Percentiles rank a stretch among this genome's conserved stretches.
These are phyloP conservation scores for Andrena cerasifolii DNA, from an alignment of 1,140 invertebrate species.

Conservation along the genomic window DNA sequence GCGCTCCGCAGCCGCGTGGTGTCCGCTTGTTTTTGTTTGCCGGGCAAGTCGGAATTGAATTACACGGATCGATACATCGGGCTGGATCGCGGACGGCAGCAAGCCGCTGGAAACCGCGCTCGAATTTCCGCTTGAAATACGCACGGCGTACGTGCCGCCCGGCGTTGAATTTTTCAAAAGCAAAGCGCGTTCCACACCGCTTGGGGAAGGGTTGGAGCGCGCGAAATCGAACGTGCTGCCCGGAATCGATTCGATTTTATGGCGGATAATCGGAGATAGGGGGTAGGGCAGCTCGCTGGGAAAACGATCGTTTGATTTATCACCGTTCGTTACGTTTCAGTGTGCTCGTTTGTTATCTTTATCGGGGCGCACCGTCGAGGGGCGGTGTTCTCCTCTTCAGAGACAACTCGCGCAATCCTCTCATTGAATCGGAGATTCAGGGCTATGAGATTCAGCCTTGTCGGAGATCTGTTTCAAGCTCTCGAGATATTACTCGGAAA, in stretches of 20 bases:
- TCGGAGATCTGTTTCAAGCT: background rate
- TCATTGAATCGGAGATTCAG: constrained; percentile 7
- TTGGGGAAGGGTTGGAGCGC: too few species aligned
- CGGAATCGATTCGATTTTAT: constrained; percentile 38
- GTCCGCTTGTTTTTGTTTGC: background rate
- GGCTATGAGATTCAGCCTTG: background rate
- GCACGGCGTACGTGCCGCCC: constrained; percentile 30
- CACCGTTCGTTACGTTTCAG: constrained; percentile 24
- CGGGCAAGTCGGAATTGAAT: constrained; percentile 24
- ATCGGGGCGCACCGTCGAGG: background rate
- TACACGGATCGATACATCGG: constrained; percentile 33
- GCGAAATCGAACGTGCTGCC: constrained; percentile 6
- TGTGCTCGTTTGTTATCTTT: constrained; percentile 31
- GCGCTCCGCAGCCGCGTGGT: background rate
- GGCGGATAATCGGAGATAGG: constrained; percentile 31
- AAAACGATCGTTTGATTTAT: constrained; percentile 40
- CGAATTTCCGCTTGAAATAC: constrained; percentile 44
- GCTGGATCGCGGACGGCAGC: constrained; percentile 5
- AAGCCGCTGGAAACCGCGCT: background rate
- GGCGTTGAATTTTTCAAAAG: constrained; percentile 49
- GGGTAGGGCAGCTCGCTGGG: background rate
- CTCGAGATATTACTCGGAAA: background rate
- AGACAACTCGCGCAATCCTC: background rate
- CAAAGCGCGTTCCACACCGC: too few species aligned
- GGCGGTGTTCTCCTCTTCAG: background rate